A percentile compares a stretch with the other conserved stretches of the same genome.
Evolutionary conservation across 2,113 vertebrate species (phyloP).

Genomic region (Struthio camelus): DNA sequence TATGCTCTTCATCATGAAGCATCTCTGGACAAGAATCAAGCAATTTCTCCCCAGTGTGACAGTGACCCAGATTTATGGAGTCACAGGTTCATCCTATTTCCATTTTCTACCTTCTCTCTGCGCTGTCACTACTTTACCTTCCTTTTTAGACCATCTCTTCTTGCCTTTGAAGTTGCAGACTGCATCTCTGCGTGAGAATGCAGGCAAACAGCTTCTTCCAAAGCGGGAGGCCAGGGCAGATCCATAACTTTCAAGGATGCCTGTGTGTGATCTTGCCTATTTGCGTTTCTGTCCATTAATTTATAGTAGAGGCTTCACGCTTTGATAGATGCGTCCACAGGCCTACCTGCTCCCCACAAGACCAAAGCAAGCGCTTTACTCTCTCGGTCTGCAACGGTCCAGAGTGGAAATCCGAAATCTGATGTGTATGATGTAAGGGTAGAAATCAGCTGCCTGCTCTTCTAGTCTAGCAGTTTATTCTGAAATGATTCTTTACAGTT

Average conservation of each 20-base stretch:
- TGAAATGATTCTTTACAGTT: not conserved
- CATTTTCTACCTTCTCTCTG: slow-evolving; percentile 1
- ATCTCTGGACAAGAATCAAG: slow-evolving; percentile 30
- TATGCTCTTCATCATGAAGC: slow-evolving; percentile 10
- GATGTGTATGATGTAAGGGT: fast-evolving
- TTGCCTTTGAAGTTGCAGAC: slow-evolving; percentile 69
- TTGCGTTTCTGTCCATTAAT: not conserved
- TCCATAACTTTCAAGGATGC: not conserved
- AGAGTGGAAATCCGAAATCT: not conserved
- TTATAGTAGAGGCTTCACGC: not conserved
- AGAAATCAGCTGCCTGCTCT: not conserved
- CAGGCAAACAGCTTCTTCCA: slow-evolving; percentile 28
- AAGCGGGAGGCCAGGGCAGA: not conserved
- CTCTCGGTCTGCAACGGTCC: not conserved
- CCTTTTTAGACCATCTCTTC: slow-evolving; percentile 48
- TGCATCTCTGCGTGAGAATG: slow-evolving; percentile 32
- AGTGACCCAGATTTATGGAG: slow-evolving; percentile 4
- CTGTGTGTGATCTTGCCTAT: not conserved
- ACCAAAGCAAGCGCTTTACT: not conserved
- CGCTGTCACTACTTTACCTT: slow-evolving; percentile 21
- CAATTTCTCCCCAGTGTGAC: not conserved
- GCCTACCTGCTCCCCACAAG: not conserved
- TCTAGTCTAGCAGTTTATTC: not conserved
- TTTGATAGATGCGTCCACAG: not conserved
- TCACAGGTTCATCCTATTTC: not conserved